These are phyloP conservation scores for Aldabrachelys gigantea DNA, from an alignment of 2,113 vertebrate species.

Conservation along the genomic window DNA sequence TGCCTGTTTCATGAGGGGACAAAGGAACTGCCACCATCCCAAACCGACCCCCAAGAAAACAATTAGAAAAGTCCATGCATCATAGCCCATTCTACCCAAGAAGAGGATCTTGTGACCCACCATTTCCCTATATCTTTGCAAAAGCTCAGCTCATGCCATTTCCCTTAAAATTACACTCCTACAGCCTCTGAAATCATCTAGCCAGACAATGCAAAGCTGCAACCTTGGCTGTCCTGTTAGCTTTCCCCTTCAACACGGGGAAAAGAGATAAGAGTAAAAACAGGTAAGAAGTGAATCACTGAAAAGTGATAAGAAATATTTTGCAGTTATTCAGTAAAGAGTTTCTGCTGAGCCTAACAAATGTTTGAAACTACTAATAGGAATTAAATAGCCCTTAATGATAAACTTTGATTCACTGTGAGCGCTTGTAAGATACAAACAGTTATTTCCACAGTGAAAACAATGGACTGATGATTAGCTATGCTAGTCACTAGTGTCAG, in stretches of 20 bases:
- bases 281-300: slow-evolving; percentile 22
- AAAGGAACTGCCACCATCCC: background rate
- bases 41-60: background rate
- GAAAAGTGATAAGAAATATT: slow-evolving; percentile 28
- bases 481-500: slow-evolving; percentile 25
- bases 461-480: slow-evolving; percentile 1
- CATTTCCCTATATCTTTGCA: background rate
- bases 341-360: slow-evolving; percentile 19
- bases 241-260: slow-evolving; percentile 14
- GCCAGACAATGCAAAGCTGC: background rate
- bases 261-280: slow-evolving; percentile 26
- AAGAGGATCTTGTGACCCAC: background rate
- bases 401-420: background rate
- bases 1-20: background rate
- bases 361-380: slow-evolving; percentile 16
- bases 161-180: background rate
- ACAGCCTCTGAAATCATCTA: background rate
- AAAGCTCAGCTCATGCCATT: background rate
- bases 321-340: slow-evolving; percentile 24
- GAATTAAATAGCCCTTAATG: slow-evolving; percentile 8
- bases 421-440: slow-evolving; percentile 3
- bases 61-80: background rate
- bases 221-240: background rate
- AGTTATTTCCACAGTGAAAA: slow-evolving; percentile 13
- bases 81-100: background rate